Evolutionary conservation across 2,113 vertebrate species (phyloP).

Genomic region (Tragulus kanchil): DNA sequence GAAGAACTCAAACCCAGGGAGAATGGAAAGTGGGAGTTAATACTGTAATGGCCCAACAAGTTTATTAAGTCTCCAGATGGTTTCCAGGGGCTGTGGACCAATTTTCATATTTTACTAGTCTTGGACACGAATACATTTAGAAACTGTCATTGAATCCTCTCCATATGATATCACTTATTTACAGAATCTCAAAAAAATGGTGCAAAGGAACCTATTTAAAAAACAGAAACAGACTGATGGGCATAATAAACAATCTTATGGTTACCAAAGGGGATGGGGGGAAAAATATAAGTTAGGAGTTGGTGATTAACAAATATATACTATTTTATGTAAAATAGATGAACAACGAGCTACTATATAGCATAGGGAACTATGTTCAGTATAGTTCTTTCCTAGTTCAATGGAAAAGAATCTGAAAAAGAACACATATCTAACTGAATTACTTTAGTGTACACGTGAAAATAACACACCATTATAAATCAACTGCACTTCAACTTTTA

Average conservation of each 20-base stretch:
- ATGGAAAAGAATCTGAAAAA: neutral
- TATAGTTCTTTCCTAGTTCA: too few species aligned
- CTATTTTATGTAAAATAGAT: neutral
- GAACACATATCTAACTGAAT: neutral
- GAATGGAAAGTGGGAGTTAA: neutral
- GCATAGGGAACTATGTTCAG: neutral
- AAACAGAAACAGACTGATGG: neutral
- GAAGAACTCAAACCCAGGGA: neutral
- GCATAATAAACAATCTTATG: neutral
- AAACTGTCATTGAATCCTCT: neutral
- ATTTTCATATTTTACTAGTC: neutral
- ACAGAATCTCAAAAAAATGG: neutral
- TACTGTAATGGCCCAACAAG: neutral
- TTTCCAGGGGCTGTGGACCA: neutral
- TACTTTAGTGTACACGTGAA: neutral
- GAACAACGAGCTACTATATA: neutral
- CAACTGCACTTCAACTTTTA: neutral
- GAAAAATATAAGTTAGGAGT: neutral
- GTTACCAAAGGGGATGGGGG: neutral
- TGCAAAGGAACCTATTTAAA: neutral
- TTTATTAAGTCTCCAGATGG: neutral
- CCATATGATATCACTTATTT: neutral
- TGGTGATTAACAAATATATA: neutral
- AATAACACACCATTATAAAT: neutral
- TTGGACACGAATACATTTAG: neutral